phyloP scores from a whole-genome alignment of 30 jellyfish, hydroid and myxozoan genomes.

The Cassiopea xamachana region DNA sequence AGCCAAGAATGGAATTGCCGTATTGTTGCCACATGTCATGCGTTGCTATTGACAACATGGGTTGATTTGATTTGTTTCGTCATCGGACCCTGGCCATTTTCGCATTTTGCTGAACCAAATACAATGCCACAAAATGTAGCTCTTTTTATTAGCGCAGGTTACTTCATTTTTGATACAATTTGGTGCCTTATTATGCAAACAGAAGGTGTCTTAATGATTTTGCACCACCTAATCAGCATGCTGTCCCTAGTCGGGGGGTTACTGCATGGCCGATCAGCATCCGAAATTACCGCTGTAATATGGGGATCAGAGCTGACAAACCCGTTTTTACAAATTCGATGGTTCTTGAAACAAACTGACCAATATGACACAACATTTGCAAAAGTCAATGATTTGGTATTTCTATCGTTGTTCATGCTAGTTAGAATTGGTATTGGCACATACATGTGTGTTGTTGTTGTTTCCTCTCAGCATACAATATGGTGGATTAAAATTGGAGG shows the following conservation, averaged over 20 bases:
- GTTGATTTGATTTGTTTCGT: slow-evolving; percentile 42
- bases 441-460: slow-evolving; percentile 30
- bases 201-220: slow-evolving; percentile 74
- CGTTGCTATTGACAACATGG: slow-evolving; percentile 48
- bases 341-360: slow-evolving; percentile 73
- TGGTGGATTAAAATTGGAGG: slow-evolving; percentile 81
- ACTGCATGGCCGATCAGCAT: slow-evolving; percentile 61
- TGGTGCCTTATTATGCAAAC: slow-evolving; percentile 88
- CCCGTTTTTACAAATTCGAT: slow-evolving; percentile 85
- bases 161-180: slow-evolving; percentile 71
- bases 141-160: slow-evolving; percentile 74
- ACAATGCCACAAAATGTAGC: slow-evolving; percentile 43
- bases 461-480: slow-evolving; percentile 41
- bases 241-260: slow-evolving; percentile 69
- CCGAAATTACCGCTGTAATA: slow-evolving; percentile 78
- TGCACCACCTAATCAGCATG: slow-evolving; percentile 82
- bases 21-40: slow-evolving; percentile 76
- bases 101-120: slow-evolving; percentile 68
- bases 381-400: slow-evolving; percentile 66
- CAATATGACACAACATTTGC: slow-evolving; percentile 59
- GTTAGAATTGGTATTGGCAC: slow-evolving; percentile 77
- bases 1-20: slow-evolving; percentile 84
- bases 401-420: slow-evolving; percentile 44
- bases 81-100: slow-evolving; percentile 86
- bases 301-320: slow-evolving; percentile 96